Conservation (phyloP, 1,140 invertebrate species). For the Manduca sexta region DNA sequence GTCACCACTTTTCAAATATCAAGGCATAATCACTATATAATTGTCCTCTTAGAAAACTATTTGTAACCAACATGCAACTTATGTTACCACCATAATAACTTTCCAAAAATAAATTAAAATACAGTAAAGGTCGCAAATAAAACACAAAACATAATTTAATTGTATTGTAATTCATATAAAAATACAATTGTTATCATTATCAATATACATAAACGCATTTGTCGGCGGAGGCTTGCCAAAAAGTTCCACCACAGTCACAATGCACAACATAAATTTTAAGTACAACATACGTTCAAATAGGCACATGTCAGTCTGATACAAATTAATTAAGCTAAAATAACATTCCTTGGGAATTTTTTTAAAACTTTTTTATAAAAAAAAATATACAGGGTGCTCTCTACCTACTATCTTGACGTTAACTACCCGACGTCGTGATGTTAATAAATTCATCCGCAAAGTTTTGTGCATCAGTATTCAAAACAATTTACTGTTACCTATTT, state of each 20-base stretch:
- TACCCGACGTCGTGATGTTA: too few relatives aligned
- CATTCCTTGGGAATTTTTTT: not conserved
- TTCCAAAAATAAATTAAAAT: too few relatives aligned
- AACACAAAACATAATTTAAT: conserved; percentile 27
- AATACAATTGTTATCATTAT: conserved; percentile 64
- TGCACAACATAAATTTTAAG: conserved; percentile 51
- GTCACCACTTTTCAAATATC: too few relatives aligned
- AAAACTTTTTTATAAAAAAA: not conserved
- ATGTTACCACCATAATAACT: too few relatives aligned
- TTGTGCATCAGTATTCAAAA: too few relatives aligned
- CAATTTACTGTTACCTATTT: too few relatives aligned
- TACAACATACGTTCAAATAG: conserved; percentile 36
- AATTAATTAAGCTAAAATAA: conserved; percentile 8
- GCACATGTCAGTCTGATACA: conserved; percentile 42
- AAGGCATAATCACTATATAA: too few relatives aligned
- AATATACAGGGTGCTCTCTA: conserved; percentile 3
- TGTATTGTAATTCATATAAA: conserved; percentile 68
- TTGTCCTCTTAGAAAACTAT: too few relatives aligned
- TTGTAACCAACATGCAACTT: too few relatives aligned
- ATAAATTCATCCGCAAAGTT: too few relatives aligned
- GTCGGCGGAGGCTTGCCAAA: conserved; percentile 48
- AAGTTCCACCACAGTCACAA: conserved; percentile 27
- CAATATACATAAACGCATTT: conserved; percentile 62
- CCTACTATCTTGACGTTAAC: too few relatives aligned
- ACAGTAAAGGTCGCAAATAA: too few relatives aligned